phyloP scores from a whole-genome alignment of 2,888 invertebrate genomes.

The Hydropsyche betteni region DNA sequence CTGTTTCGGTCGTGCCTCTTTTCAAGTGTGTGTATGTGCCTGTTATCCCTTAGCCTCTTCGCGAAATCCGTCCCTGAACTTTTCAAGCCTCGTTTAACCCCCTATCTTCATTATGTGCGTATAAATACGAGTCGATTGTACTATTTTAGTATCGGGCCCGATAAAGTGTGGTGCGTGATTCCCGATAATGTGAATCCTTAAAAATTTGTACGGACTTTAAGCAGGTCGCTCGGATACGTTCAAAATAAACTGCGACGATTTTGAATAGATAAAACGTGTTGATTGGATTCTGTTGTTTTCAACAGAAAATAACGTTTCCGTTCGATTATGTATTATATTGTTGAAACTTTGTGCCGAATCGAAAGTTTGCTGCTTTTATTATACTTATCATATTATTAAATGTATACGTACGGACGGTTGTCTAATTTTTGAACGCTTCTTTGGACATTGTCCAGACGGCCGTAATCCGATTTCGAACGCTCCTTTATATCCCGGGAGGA shows the following conservation, averaged over 20 bases:
- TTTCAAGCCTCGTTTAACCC: constrained; percentile 10
- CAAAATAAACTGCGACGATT: too few species aligned
- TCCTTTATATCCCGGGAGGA: constrained; percentile 1
- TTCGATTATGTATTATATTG: background rate
- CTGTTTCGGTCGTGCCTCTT: too few species aligned
- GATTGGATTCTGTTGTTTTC: too few species aligned
- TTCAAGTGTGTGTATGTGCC: background rate
- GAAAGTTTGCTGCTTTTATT: background rate
- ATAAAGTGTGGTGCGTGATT: too few species aligned
- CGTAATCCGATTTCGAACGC: constrained; percentile 29
- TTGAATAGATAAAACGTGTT: too few species aligned
- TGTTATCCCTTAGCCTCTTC: constrained; percentile 3
- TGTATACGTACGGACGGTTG: background rate
- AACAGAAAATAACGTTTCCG: background rate
- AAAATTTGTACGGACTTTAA: too few species aligned
- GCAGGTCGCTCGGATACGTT: too few species aligned
- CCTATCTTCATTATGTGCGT: background rate
- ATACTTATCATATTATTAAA: too few species aligned
- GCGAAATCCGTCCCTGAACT: background rate
- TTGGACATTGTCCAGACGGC: constrained; percentile 30
- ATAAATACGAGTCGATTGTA: background rate
- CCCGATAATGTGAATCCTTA: too few species aligned
- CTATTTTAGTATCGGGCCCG: too few species aligned
- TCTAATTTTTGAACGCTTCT: constrained; percentile 23
- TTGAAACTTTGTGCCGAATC: background rate